Base-by-base conservation (phyloP, 2,113 vertebrate genomes). In the Oreochromis tanganicae region DNA sequence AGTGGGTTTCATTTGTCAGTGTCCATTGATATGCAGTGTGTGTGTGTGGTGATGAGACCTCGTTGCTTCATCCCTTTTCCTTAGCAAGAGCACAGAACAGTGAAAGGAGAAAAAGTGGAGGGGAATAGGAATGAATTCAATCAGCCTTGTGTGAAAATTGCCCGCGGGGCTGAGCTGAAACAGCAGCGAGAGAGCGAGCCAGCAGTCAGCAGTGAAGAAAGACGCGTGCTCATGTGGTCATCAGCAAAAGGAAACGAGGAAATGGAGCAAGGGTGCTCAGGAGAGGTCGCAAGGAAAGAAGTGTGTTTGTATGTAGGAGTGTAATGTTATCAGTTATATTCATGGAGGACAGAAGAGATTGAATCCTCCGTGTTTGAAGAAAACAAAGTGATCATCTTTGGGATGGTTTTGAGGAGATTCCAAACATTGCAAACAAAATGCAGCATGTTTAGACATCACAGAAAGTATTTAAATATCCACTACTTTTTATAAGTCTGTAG, bases 111-210 rank as follows among this genome's bases (percentile, higher is more conserved):
- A 80, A 46, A 73, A 43, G 79, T 48, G 34, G n/a, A 34, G 24
- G 19, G 78, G 66, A 29, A 34, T 61, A 50, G 57, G 78, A 80
- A 54, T 85, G 85, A 92, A 88, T 94, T 92, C 84, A 94, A 90
- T 94, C 92, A 92, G 90, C 63, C 89, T 87, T 78, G 91, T 92
- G 93, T 93, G 89, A 92, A 93, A 92, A 92, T 93, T 86, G 91
- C 91, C 82, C 5, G 2, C 81, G 36, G 27, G 91, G 89, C 88
- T 84, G 91, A 93, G 87, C 87, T 56, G 75, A 78, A 91, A 86
- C 87, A 87, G 91, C 82, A 90, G 84, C 32, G 68, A 86, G 48
- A 82, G 89, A 81, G 80, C 38, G 88, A 84, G 83, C 85, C 73
- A 88, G 88, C 84, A 85, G 87, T 75, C 32, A 19, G 87, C 83